Base-by-base conservation (phyloP, 2,888 invertebrate species). In the Papilio elwesi region DNA sequence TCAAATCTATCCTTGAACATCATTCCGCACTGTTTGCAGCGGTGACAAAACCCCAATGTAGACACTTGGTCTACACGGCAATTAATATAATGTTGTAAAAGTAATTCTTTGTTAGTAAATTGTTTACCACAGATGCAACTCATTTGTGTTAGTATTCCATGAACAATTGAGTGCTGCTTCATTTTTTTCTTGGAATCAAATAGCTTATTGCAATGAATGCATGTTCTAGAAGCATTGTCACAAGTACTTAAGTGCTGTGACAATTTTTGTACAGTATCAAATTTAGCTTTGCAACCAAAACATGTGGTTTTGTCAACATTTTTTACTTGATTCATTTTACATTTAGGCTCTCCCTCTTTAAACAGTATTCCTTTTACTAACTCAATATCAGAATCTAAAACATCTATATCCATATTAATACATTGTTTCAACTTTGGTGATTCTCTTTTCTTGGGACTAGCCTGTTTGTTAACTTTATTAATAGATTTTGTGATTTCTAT, bases 151-250 rank as follows among this genome's bases (percentile, higher is more conserved):
- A 79, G 75, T 10, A 76, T 77, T 66, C 80, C 85, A 74, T 93
- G 93, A 0, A 82, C 78, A 1, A 84, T 62, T 4, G 85, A 84
- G 76, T 94, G 94, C 51, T 89, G 85, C 59, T 87, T 82, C 89
- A 94, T 88, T 78, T 91, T 87, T 52, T 84, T 83, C 53, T 89
- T 90, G 0, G 93, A 91, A 80, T 93, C 87, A 81, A 92, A 93
- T 57, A 91, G 66, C 49, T 79, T 76, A 57, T 89, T 81, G 77
- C 94, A 94, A 43, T 88, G 84, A 10, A 87, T 74, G 74, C 94
- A 94, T 8, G 90, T 92, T 16, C 91, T 80, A 6, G 81, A 78
- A 0, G 90, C 90, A 74, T 76, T 80, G 64, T 93, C 92, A 80
- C 94, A 94, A 10, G 83, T 77, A 59, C 87, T 90, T 69, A 92